A percentile compares a stretch with the other conserved stretches of the same genome.
Conservation (phyloP, 2,797 vertebrate genomes). For the Odontamblyopus rebecca region DNA sequence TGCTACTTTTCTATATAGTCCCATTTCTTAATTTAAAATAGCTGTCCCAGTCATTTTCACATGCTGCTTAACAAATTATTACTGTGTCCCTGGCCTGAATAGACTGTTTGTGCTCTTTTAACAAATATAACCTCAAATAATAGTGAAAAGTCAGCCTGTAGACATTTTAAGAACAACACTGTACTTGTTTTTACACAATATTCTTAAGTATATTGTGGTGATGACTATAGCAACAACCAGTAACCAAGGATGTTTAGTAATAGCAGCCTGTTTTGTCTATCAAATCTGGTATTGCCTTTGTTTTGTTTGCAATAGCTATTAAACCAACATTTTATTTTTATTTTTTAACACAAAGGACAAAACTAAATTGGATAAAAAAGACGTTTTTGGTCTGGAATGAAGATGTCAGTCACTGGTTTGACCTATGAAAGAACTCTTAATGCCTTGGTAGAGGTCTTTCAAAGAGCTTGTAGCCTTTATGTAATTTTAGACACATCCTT, state of each 20-base stretch:
- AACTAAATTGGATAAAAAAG: background rate
- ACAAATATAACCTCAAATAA: constrained; percentile 1
- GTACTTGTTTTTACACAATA: background rate
- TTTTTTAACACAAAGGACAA: background rate
- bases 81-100: background rate
- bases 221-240: background rate
- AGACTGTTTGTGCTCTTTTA: constrained; percentile 1
- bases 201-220: background rate
- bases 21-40: background rate
- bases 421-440: background rate
- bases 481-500: too few species aligned
- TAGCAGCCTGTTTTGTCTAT: background rate
- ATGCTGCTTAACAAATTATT: background rate
- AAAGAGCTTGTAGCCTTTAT: too few species aligned
- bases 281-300: background rate
- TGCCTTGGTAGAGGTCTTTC: background rate
- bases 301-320: background rate
- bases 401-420: background rate
- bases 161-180: background rate
- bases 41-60: constrained; percentile 1
- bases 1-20: background rate
- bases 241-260: background rate
- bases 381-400: background rate
- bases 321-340: too few species aligned
- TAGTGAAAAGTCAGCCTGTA: background rate